Evolutionary conservation across 2,113 vertebrate genomes (phyloP).

Genomic region (Varanus komodoensis): DNA sequence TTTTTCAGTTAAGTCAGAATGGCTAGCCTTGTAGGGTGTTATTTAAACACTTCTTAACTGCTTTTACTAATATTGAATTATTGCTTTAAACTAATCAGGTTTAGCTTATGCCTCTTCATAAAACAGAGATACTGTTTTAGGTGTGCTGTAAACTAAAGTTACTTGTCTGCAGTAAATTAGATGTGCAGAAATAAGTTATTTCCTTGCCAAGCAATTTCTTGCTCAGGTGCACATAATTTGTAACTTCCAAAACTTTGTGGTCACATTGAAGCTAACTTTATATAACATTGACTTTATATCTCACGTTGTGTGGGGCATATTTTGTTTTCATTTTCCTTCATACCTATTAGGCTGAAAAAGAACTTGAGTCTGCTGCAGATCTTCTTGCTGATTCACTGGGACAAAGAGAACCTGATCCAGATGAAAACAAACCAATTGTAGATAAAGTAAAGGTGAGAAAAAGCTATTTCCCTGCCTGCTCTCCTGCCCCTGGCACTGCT

Average conservation of each 20-base stretch:
- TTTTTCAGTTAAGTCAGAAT: neutral
- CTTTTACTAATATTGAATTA: neutral
- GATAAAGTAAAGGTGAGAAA: slow-evolving; percentile 82
- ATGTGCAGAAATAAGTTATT: neutral
- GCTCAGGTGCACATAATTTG: neutral
- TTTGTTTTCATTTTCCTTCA: neutral
- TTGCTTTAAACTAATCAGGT: neutral
- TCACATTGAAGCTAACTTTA: neutral
- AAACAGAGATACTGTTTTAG: neutral
- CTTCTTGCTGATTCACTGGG: slow-evolving; percentile 78
- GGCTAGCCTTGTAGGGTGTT: neutral
- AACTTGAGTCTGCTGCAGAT: slow-evolving; percentile 77
- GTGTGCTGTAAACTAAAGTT: rapidly evolving
- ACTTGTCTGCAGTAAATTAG: neutral
- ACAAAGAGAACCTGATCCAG: slow-evolving; percentile 75
- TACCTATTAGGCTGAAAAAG: slow-evolving; percentile 60
- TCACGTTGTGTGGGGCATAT: neutral
- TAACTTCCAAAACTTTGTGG: neutral
- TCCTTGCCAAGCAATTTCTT: neutral
- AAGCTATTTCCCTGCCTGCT: neutral
- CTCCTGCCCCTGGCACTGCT: neutral
- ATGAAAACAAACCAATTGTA: slow-evolving; percentile 77
- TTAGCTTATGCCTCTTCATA: neutral
- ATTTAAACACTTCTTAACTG: neutral
- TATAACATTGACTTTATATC: neutral